A percentile compares a stretch with the other conserved stretches of the same genome.
Conservation (phyloP, 2,888 invertebrate species). For the Brenthis daphne region DNA sequence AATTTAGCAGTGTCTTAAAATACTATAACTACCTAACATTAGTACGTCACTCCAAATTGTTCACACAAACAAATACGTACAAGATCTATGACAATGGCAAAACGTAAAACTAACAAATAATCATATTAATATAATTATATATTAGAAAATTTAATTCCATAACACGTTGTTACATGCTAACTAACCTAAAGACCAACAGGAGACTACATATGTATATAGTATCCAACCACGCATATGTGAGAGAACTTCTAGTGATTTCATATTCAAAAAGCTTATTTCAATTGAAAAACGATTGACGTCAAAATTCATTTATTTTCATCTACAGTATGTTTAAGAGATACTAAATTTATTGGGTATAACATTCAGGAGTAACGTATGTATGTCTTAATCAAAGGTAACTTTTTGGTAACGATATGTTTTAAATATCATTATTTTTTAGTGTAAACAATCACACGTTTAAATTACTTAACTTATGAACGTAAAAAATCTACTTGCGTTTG, state of each 20-base stretch:
- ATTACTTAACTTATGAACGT: slow-evolving; percentile 26
- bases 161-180: slow-evolving; percentile 53
- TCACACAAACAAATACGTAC: slow-evolving; percentile 33
- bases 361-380: slow-evolving; percentile 66
- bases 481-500: slow-evolving; percentile 18
- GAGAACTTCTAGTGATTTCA: slow-evolving; percentile 77
- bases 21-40: slow-evolving; percentile 46
- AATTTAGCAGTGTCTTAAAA: slow-evolving; percentile 78
- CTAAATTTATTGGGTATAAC: slow-evolving; percentile 81
- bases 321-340: slow-evolving; percentile 68
- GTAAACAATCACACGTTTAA: slow-evolving; percentile 19
- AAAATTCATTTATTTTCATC: slow-evolving; percentile 50
- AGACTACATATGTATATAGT: slow-evolving; percentile 49
- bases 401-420: slow-evolving; percentile 39
- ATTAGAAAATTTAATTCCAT: slow-evolving; percentile 6
- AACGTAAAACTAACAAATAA: slow-evolving; percentile 5
- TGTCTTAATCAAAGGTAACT: slow-evolving; percentile 38
- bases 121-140: slow-evolving; percentile 10
- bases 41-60: slow-evolving; percentile 65
- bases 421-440: slow-evolving; percentile 26
- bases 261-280: slow-evolving; percentile 67
- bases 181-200: slow-evolving; percentile 78
- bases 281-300: slow-evolving; percentile 62
- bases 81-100: not conserved
- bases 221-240: slow-evolving; percentile 62